These are phyloP conservation scores for Valencia hispanica DNA, from an alignment of 2,797 vertebrate species.

Conservation along the genomic window DNA sequence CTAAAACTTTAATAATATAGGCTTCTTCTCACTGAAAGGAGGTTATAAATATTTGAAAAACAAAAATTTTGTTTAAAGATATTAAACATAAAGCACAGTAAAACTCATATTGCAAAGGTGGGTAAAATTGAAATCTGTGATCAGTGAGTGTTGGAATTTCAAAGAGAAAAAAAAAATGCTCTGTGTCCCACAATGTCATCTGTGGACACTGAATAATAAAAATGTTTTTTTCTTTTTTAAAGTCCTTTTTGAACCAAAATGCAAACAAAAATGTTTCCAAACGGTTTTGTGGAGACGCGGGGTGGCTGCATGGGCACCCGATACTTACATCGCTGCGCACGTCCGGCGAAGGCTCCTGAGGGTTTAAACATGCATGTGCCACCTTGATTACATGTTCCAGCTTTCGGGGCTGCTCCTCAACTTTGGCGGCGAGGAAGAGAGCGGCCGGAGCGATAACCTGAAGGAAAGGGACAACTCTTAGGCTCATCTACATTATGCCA, in stretches of 20 bases:
- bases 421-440: conserved; percentile 93
- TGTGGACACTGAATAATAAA: background rate
- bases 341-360: conserved; percentile 89
- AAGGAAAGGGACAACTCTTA: background rate
- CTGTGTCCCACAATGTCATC: background rate
- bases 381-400: conserved; percentile 95
- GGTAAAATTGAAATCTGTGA: background rate
- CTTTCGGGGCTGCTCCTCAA: conserved; percentile 94
- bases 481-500: background rate
- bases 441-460: conserved; percentile 90
- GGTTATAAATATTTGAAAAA: background rate
- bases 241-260: background rate
- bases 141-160: no score
- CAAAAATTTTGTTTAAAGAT: background rate
- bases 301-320: background rate
- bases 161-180: background rate
- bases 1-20: background rate
- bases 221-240: no score
- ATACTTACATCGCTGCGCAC: conserved; percentile 88
- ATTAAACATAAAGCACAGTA: background rate
- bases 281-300: background rate
- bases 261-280: background rate
- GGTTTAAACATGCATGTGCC: conserved; percentile 90
- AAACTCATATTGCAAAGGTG: background rate
- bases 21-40: no score